Evolutionary conservation across 2,888 invertebrate genomes (phyloP), one percentile per base, ranked within the genome.

Genomic region (Tolmerus cingulatus): DNA sequence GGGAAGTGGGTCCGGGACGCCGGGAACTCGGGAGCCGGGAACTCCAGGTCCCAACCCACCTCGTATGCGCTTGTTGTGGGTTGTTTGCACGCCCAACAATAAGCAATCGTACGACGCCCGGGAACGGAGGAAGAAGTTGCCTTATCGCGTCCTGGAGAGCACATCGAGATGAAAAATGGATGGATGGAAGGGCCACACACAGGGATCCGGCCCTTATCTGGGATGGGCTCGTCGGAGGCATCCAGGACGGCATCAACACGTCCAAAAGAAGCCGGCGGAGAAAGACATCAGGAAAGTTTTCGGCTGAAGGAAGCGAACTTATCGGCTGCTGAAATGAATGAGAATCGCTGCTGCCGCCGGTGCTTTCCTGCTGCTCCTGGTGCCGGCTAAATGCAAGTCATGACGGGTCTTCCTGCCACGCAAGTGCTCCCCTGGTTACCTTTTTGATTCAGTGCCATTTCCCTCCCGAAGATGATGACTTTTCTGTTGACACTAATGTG

Each of bases 131-230:
- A 78, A 55, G 55, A 86, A 86, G 86, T 82, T 87, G 88, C 82
- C 87, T 88, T 88, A 88, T 88, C 87, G 86, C 87, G 81, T 86
- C 87, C 86, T 87, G 43, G 76, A 82, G 82, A 86, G 84, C 84
- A 87, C 81, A 79, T 77, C 76, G 86, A 76, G 76, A 88, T 88
- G 88, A 88, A 88, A 88, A 87, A 88, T 88, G 87, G 78, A 78
- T 85, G 85, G 34, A 78, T 87, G 74, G 87, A 88, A 86, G 87
- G 88, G 86, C 84, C 87, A 87, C 81, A 78, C 77, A 84, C 79
- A 88, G 88, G 86, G 77, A 66, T 87, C 86, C 74, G 40, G 30
- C 34, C 76, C 74, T 88, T 88, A 87, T 84, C 40, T n/a, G 34
- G 84, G 23, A 57, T 57, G 84, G 84, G 84, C 23, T 66, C 27